Base-by-base conservation (phyloP, 1,140 invertebrate genomes). In the Drosophila eugracilis region DNA sequence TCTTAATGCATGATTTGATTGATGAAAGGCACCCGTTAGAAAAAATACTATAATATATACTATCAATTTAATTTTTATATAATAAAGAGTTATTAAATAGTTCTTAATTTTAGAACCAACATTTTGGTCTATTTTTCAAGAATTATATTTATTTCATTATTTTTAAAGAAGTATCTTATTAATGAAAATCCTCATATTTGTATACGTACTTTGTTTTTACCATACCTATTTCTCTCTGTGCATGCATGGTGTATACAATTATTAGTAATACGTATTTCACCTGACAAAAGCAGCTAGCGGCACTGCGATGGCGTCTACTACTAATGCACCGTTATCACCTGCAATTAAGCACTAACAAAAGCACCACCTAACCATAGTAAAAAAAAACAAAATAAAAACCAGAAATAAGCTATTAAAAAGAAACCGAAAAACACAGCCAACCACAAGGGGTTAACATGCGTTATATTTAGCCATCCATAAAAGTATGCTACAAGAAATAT, bases 401-500 rank as follows among this genome's bases (percentile, higher is more conserved):
- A 37, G 28, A 49, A 42, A 4, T 42, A 6, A 19, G 19, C 24
- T n/a, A 10, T n/a, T n/a, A n/a, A n/a, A 26, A 21, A 3, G 12
- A 15, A 9, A 37, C 15, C 36, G 15, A 3, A 48, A 54, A 34
- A 34, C 32, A 52, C 3, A 17, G 7, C n/a, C n/a, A n/a, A n/a
- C 28, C 9, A 17, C n/a, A 36, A 26, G 26, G 42, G 15, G 14
- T 14, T 17, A 24, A 44, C 21, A 53, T 53, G 62, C 17, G 54
- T 30, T 24, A 34, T 41, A 28, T 57, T 69, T 69, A 69, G 62
- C 44, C 26, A 9, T 24, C 24, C 10, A 19, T 1, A 22, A 69
- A 69, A 41, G 47, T 53, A 72, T 59, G 70, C 67, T 72, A 73
- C 67, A n/a, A n/a, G 55, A 72, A 62, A 73, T 53, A 70, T 72